Evolutionary conservation across 2,113 vertebrate species (phyloP), one percentile per base, ranked within the genome.

Genomic region (Entomyzon cyanotis): DNA sequence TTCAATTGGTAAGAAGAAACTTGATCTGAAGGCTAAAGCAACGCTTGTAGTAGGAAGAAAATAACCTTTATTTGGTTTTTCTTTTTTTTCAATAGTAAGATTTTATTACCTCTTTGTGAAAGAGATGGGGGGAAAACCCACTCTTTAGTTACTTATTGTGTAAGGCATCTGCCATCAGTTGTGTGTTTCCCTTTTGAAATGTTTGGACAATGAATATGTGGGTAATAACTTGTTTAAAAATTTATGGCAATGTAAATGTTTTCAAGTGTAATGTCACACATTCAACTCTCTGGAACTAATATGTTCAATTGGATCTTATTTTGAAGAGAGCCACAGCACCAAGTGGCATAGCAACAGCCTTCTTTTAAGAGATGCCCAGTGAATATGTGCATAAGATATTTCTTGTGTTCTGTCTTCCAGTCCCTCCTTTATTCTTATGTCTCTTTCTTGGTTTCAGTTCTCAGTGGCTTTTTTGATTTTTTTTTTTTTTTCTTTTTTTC

Each of bases 291-390:
- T 60, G 49, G 24, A 83, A 73, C 49, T 56, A 83, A 64, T 89
- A 44, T 41, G n/a, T 93, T 90, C 49, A 73, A 20, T 14, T 60
- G 53, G n/a, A 64, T 90, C 53, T 76, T 85, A 47, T 86, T 94
- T 69, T 77, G 50, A 86, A 42, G 70, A 79, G 27, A 83, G 52
- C 31, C 22, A 22, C 31, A 37, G 17, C 44, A 77, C 64, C 35
- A 87, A 83, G 44, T 39, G 67, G 18, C 75, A 64, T 41, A 75
- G 70, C 53, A 91, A 50, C 27, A 73, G 22, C 31, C 31, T 73
- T 60, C 10, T 91, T 89, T 28, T 21, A 73, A 41, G 44, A 88
- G 33, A 52, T 64, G 33, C 44, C 30, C 9, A 11, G 17, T 53
- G 56, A 70, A 42, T 44, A 33, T 23, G 4, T 41, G 12, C 53